Evolutionary conservation across 2,113 vertebrate genomes (phyloP).

Genomic region (Oreochromis aureus): DNA sequence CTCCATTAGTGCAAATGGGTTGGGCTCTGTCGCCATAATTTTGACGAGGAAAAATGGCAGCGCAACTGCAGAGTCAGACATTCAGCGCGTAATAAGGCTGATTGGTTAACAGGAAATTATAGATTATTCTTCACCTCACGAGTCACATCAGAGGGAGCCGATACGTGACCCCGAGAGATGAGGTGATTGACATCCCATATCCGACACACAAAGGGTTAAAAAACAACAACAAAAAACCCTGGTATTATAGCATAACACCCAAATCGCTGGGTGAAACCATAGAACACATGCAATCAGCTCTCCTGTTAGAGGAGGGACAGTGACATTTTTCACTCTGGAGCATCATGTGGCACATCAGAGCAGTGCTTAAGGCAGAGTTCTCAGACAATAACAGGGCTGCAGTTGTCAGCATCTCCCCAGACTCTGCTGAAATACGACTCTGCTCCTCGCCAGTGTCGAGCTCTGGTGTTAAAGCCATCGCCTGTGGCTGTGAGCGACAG

Average conservation of each 20-base stretch:
- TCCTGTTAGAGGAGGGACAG: not conserved
- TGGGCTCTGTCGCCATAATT: not conserved
- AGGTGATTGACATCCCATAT: not conserved
- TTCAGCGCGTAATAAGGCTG: not conserved
- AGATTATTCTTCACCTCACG: not conserved
- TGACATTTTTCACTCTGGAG: slow-evolving; percentile 39
- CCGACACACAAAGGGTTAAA: not conserved
- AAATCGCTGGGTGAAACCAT: not conserved
- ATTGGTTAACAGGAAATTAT: not conserved
- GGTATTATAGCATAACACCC: slow-evolving; percentile 5
- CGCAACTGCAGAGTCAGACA: slow-evolving; percentile 9
- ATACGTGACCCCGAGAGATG: not conserved
- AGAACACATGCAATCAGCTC: slow-evolving; percentile 36
- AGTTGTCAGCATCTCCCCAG: slow-evolving; percentile 39
- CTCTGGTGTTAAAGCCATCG: slow-evolving; percentile 20
- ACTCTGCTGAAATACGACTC: slow-evolving; percentile 35
- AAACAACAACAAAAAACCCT: not conserved
- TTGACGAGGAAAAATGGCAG: not conserved
- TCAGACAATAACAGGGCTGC: slow-evolving; percentile 56
- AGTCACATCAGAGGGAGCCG: not conserved
- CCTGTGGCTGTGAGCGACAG: slow-evolving; percentile 12
- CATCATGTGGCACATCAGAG: slow-evolving; percentile 34
- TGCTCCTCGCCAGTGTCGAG: not conserved
- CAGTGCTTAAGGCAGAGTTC: slow-evolving; percentile 35
- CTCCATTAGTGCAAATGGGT: not conserved